Conservation (phyloP, 2,113 vertebrate species). For the Acrocephalus arundinaceus region DNA sequence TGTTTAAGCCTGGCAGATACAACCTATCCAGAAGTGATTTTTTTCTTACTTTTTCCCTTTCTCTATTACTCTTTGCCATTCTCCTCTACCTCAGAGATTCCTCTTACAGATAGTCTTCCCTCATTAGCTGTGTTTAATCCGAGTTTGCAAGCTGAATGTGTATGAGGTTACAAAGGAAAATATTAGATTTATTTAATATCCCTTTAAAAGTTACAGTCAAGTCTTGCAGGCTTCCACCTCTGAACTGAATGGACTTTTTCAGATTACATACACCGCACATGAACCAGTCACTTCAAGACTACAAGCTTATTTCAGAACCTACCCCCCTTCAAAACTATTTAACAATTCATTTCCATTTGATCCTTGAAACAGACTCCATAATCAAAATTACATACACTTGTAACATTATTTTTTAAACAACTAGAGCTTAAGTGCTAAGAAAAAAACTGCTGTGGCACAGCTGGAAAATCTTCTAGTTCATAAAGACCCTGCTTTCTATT, state of each 20-base stretch:
- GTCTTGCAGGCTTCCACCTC: neutral
- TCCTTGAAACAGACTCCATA: neutral
- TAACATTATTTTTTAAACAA: slow-evolving; percentile 46
- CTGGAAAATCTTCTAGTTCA: neutral
- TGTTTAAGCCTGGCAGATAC: neutral
- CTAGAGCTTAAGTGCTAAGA: neutral
- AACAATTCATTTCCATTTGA: slow-evolving; percentile 19
- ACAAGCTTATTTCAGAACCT: neutral
- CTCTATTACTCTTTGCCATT: neutral
- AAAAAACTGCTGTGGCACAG: neutral
- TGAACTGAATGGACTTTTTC: neutral
- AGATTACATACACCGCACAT: neutral
- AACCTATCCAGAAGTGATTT: neutral
- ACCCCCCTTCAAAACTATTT: neutral
- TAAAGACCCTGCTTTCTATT: neutral
- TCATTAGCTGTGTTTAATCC: neutral
- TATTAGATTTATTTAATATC: neutral
- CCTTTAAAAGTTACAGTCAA: neutral
- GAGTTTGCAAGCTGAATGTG: neutral
- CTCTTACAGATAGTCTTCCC: neutral
- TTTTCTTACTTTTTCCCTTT: neutral
- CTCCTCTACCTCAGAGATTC: neutral
- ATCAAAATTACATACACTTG: slow-evolving; percentile 28
- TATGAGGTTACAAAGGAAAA: neutral
- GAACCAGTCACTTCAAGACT: neutral